These are phyloP conservation scores for Epinephelus coioides DNA, from an alignment of 2,797 vertebrate species.

Conservation along the genomic window DNA sequence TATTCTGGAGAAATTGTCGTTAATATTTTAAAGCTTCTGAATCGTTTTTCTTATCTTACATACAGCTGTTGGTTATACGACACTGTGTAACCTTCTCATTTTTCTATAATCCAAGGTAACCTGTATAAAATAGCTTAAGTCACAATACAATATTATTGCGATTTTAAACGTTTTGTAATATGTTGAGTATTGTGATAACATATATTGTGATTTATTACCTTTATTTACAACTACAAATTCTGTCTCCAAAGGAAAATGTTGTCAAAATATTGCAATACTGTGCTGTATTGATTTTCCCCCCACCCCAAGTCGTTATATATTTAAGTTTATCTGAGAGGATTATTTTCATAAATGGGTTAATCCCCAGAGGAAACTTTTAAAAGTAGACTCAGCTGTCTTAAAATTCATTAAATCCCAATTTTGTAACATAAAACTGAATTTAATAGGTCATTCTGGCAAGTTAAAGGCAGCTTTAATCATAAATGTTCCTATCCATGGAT, in stretches of 20 bases:
- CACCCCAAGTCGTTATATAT: too few relatives aligned
- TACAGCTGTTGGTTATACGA: background rate
- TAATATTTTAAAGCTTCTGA: background rate
- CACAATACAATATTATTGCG: too few relatives aligned
- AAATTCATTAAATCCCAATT: background rate
- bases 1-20: background rate
- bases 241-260: too few relatives aligned
- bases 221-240: too few relatives aligned
- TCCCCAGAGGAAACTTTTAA: background rate
- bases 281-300: too few relatives aligned
- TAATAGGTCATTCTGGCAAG: background rate
- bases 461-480: background rate
- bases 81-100: background rate
- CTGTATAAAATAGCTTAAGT: background rate
- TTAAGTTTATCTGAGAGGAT: background rate
- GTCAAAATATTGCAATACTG: too few relatives aligned
- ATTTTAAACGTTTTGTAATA: too few relatives aligned
- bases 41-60: background rate
- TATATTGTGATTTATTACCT: too few relatives aligned
- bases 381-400: background rate
- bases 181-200: too few relatives aligned
- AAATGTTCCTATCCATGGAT: background rate
- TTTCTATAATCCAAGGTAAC: background rate
- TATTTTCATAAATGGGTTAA: background rate
- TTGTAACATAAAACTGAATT: slow-evolving; percentile 3